phyloP scores from a whole-genome alignment of 2,888 invertebrate species.

The Acanthosepion pharaonis region DNA sequence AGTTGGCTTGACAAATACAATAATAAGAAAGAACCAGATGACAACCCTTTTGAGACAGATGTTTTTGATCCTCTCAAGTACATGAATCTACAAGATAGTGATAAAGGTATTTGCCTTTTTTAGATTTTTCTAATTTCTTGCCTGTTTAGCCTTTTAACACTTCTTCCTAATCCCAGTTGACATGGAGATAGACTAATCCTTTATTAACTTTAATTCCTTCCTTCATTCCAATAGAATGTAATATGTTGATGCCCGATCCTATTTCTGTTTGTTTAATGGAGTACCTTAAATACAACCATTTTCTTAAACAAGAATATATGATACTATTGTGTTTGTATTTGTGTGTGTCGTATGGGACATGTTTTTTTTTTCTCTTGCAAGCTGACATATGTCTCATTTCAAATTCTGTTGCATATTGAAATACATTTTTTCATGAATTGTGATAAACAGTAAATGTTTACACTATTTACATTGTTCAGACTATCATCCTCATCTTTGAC shows the following conservation, averaged over 20 bases:
- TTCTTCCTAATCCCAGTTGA: background rate
- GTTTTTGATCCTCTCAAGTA: slow-evolving; percentile 67
- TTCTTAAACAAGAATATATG: too few species aligned
- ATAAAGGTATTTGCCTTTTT: background rate
- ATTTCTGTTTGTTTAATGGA: too few species aligned
- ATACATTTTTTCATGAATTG: too few species aligned
- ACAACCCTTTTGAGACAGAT: slow-evolving; percentile 63
- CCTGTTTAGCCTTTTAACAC: background rate
- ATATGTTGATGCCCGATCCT: background rate
- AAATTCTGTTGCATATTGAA: too few species aligned
- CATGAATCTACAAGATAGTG: slow-evolving; percentile 59
- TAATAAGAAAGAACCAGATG: slow-evolving; percentile 41
- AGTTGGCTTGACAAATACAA: slow-evolving; percentile 63
- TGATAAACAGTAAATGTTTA: too few species aligned
- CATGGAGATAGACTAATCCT: background rate
- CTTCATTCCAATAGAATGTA: background rate
- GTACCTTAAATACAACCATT: too few species aligned
- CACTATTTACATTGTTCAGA: too few species aligned
- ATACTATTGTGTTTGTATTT: too few species aligned
- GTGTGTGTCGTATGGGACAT: too few species aligned
- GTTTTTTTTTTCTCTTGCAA: too few species aligned
- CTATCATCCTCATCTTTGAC: too few species aligned
- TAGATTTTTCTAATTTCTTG: background rate
- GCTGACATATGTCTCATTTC: too few species aligned
- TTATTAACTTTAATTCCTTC: background rate